Percentiles rank a stretch among this genome's conserved stretches.
phyloP scores from a whole-genome alignment of 2,888 invertebrate species.

The Orthonevra nobilis region DNA sequence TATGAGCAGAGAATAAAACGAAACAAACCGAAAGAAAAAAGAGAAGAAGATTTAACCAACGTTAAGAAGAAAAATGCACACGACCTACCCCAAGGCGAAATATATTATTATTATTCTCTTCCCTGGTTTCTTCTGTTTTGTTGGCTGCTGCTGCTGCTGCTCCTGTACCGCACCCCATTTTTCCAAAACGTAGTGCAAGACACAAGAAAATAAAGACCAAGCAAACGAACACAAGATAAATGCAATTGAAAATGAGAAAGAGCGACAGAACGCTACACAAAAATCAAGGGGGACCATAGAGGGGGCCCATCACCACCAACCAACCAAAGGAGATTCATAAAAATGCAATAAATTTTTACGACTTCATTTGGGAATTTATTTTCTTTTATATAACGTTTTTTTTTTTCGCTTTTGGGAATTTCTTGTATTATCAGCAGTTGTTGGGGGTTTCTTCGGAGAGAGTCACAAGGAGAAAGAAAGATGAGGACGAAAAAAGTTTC shows the following conservation, averaged over 20 bases:
- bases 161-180: conserved; percentile 65
- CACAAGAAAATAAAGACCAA: conserved; percentile 44
- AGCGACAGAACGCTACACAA: too few relatives aligned
- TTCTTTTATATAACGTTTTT: conserved; percentile 1
- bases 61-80: conserved; percentile 71
- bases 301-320: too few relatives aligned
- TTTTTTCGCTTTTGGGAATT: conserved; percentile 9
- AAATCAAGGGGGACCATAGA: conserved; percentile 1
- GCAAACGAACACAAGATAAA: conserved; percentile 41
- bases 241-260: conserved; percentile 40
- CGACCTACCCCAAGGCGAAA: conserved; percentile 78
- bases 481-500: conserved; percentile 16
- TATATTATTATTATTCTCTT: conserved; percentile 74
- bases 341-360: conserved; percentile 71
- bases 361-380: conserved; percentile 65
- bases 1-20: conserved; percentile 17
- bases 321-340: conserved; percentile 61
- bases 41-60: conserved; percentile 59
- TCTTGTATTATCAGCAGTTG: conserved; percentile 28
- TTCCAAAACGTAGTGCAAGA: conserved; percentile 58
- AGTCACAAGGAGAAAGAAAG: conserved; percentile 21
- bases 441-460: neutral
- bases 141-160: conserved; percentile 62
- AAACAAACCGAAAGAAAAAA: conserved; percentile 27
- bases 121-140: conserved; percentile 53